phyloP scores from a whole-genome alignment of 1,140 invertebrate genomes.

The Leptinotarsa undecemlineata region DNA sequence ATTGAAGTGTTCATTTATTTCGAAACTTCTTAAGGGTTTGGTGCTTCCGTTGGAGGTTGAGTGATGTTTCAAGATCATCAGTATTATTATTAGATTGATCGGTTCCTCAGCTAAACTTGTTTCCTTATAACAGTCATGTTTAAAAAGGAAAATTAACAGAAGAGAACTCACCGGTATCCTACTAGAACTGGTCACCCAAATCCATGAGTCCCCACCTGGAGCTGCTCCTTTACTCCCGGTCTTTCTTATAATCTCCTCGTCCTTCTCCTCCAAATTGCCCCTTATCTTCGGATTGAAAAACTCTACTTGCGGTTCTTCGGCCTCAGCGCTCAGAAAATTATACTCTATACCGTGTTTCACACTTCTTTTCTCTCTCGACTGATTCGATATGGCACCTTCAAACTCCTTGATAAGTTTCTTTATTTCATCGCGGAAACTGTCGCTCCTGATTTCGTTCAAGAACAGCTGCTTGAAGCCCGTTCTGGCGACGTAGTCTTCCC shows the following conservation, averaged over 20 bases:
- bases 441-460: constrained; percentile 41
- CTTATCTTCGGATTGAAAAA: constrained; percentile 71
- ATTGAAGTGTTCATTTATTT: too few relatives aligned
- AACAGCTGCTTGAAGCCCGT: constrained; percentile 45
- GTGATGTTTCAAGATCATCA: too few relatives aligned
- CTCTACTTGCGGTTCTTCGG: constrained; percentile 64
- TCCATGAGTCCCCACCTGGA: constrained; percentile 71
- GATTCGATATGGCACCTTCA: constrained; percentile 23
- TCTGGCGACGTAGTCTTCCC: constrained; percentile 47
- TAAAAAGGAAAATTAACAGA: background rate
- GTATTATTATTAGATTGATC: too few relatives aligned
- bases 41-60: too few relatives aligned
- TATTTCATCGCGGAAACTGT: constrained; percentile 44
- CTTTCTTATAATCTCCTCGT: constrained; percentile 60
- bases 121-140: too few relatives aligned
- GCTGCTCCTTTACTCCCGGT: constrained; percentile 63
- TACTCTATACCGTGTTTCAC: constrained; percentile 39
- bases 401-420: constrained; percentile 40
- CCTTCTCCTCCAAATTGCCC: constrained; percentile 66
- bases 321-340: constrained; percentile 46
- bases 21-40: too few relatives aligned
- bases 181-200: constrained; percentile 78
- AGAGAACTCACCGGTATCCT: constrained; percentile 69
- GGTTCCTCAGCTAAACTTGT: too few relatives aligned
- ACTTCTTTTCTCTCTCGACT: constrained; percentile 37